Percentiles rank a stretch among this genome's conserved stretches.
phyloP scores from a whole-genome alignment of 2,113 vertebrate species.

The Etheostoma spectabile region DNA sequence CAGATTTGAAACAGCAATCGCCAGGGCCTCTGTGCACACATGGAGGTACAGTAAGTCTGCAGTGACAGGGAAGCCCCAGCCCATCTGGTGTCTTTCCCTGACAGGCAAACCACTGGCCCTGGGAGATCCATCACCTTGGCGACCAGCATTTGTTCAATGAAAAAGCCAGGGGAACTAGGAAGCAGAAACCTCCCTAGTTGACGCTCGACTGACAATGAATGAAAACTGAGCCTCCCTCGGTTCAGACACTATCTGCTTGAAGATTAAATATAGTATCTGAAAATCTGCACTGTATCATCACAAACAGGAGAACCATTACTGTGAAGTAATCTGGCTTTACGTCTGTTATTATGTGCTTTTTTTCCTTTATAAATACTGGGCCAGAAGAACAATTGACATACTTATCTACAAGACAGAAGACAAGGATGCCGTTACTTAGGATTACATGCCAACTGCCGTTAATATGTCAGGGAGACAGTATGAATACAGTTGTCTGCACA shows the following conservation, averaged over 20 bases:
- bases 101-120: slow-evolving; percentile 47
- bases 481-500: slow-evolving; percentile 72
- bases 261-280: slow-evolving; percentile 1
- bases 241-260: slow-evolving; percentile 17
- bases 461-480: slow-evolving; percentile 69
- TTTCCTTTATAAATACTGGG: neutral
- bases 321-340: neutral
- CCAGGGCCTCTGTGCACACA: slow-evolving; percentile 11
- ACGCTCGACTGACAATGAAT: slow-evolving; percentile 15
- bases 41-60: neutral
- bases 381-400: neutral
- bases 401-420: slow-evolving; percentile 35
- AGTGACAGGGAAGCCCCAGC: slow-evolving; percentile 53
- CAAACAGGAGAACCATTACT: neutral
- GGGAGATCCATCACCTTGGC: slow-evolving; percentile 69
- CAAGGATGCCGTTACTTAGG: slow-evolving; percentile 20
- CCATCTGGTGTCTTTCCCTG: slow-evolving; percentile 59
- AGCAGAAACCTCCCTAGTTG: slow-evolving; percentile 49
- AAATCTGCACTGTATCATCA: slow-evolving; percentile 15
- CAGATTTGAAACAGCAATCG: neutral
- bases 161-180: slow-evolving; percentile 30
- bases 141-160: slow-evolving; percentile 53
- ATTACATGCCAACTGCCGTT: slow-evolving; percentile 56
- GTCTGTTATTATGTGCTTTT: slow-evolving; percentile 19
- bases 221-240: slow-evolving; percentile 6